Evolutionary conservation across 1,140 invertebrate species (phyloP).

Genomic region (Mactra quadrangularis): DNA sequence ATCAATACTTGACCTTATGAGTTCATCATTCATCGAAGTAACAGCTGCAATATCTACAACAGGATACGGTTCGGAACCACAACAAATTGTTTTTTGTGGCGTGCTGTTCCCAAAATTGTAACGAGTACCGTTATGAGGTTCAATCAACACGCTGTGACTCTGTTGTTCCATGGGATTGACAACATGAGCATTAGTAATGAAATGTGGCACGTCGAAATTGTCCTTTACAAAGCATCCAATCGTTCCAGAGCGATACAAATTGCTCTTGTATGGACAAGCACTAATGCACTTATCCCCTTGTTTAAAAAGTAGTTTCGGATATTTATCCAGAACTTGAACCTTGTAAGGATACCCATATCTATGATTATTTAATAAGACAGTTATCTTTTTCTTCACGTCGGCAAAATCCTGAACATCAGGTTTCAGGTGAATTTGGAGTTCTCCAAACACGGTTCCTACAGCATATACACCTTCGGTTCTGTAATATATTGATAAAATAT

Average conservation of each 20-base stretch:
- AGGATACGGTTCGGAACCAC: neutral
- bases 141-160: neutral
- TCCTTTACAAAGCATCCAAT: neutral
- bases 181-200: neutral
- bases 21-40: no score
- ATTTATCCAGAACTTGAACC: neutral
- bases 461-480: neutral
- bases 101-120: neutral
- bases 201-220: neutral
- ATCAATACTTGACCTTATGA: no score
- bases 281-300: constrained; percentile 1
- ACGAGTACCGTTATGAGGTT: neutral
- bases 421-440: constrained; percentile 11
- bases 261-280: neutral
- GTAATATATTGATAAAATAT: neutral
- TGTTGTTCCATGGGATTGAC: neutral
- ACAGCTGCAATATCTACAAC: neutral
- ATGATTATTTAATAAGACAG: neutral
- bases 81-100: neutral
- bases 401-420: neutral
- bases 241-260: neutral
- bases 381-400: neutral
- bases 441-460: neutral
- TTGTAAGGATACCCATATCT: neutral
- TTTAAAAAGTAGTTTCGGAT: neutral